Evolutionary conservation across 2,888 invertebrate genomes (phyloP).

Genomic region (Dioctria rufipes): DNA sequence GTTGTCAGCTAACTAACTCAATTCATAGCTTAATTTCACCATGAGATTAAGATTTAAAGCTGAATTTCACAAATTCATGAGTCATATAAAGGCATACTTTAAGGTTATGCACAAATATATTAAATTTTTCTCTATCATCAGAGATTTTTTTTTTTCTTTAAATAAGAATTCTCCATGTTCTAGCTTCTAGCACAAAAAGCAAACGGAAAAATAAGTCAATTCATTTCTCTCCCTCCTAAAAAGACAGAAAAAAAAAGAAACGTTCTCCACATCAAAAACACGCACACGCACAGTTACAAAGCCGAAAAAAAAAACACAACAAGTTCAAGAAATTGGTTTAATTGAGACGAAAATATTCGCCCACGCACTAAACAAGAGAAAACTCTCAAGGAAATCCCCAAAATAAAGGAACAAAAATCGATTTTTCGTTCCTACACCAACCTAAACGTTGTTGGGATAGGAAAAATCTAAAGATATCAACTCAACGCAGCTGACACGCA

Average conservation of each 20-base stretch:
- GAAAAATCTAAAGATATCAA: neutral
- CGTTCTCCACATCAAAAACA: neutral
- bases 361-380: constrained; percentile 11
- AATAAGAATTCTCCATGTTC: no score
- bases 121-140: no score
- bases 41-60: no score
- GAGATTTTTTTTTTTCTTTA: no score
- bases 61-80: no score
- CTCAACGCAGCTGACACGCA: constrained; percentile 11
- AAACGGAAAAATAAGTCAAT: no score
- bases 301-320: neutral
- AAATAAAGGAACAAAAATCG: constrained; percentile 28
- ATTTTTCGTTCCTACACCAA: constrained; percentile 41
- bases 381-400: constrained; percentile 1
- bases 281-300: neutral
- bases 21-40: no score
- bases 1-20: no score
- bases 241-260: neutral
- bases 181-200: no score
- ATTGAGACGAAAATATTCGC: constrained; percentile 38
- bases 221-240: neutral
- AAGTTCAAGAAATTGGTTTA: neutral
- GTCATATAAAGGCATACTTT: no score
- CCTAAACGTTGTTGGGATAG: constrained; percentile 35
- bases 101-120: no score